These are phyloP conservation scores for Drosophila fulvimacula DNA, from an alignment of 2,888 invertebrate species.

Conservation along the genomic window DNA sequence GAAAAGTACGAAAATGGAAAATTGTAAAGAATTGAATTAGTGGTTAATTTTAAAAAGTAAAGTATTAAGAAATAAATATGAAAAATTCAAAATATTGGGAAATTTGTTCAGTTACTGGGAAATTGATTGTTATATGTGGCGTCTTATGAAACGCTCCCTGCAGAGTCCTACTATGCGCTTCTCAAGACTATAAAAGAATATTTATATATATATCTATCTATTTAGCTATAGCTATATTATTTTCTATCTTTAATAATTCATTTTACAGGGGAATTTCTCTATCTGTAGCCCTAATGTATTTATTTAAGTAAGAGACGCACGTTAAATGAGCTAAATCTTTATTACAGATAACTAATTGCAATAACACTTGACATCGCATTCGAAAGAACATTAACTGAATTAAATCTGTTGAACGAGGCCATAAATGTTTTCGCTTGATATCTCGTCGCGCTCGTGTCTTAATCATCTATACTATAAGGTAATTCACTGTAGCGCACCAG, in stretches of 20 bases:
- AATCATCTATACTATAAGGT: constrained; percentile 5
- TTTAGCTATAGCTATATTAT: background rate
- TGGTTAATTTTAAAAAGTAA: too few species aligned
- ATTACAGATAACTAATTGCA: constrained; percentile 10
- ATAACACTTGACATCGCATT: constrained; percentile 7
- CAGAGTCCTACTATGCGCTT: too few species aligned
- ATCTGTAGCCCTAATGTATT: background rate
- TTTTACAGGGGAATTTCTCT: background rate
- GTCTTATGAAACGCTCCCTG: too few species aligned
- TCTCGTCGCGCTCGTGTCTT: constrained; percentile 23
- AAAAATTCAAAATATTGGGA: too few species aligned
- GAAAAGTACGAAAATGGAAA: too few species aligned
- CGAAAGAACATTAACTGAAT: background rate
- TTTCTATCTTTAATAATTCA: too few species aligned
- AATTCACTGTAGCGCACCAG: background rate
- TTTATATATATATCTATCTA: background rate
- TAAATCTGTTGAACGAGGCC: constrained; percentile 18
- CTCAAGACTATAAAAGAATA: too few species aligned
- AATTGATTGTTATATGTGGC: too few species aligned
- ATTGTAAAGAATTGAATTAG: too few species aligned
- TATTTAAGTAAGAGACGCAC: background rate
- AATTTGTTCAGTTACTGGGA: too few species aligned
- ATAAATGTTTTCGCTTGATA: constrained; percentile 7
- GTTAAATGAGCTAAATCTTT: background rate
- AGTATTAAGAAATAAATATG: too few species aligned